Evolutionary conservation across 2,888 invertebrate species (phyloP).

Genomic region (Machimus rusticus): DNA sequence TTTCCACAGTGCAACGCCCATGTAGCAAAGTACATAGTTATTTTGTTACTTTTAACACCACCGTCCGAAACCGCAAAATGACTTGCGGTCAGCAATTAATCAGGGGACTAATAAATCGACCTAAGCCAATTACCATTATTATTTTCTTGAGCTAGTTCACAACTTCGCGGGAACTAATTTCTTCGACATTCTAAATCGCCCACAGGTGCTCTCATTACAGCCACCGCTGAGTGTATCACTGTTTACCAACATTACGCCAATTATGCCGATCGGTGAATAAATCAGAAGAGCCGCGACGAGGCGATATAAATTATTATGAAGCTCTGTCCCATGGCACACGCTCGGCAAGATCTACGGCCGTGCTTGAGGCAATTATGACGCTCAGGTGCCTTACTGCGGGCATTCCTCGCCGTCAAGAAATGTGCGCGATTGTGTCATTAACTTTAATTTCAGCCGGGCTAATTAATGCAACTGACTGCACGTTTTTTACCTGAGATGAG

Average conservation of each 20-base stretch:
- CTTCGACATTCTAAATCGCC: not conserved
- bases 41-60: not conserved
- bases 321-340: not conserved
- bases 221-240: not conserved
- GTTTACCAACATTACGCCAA: not conserved
- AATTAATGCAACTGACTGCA: not conserved
- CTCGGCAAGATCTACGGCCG: not conserved
- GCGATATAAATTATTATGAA: not conserved
- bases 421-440: not conserved
- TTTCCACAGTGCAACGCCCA: too few relatives aligned
- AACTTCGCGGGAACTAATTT: not conserved
- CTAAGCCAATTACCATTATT: not conserved
- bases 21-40: not conserved
- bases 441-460: not conserved
- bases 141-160: not conserved
- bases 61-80: not conserved
- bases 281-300: not conserved
- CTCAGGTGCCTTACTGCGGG: not conserved
- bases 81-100: not conserved
- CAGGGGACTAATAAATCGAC: not conserved
- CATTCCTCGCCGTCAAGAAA: not conserved
- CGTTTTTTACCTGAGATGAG: not conserved
- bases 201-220: not conserved
- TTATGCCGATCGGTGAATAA: not conserved
- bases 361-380: not conserved